These are phyloP conservation scores for Manduca sexta DNA, from an alignment of 1,140 invertebrate genomes.

Conservation along the genomic window DNA sequence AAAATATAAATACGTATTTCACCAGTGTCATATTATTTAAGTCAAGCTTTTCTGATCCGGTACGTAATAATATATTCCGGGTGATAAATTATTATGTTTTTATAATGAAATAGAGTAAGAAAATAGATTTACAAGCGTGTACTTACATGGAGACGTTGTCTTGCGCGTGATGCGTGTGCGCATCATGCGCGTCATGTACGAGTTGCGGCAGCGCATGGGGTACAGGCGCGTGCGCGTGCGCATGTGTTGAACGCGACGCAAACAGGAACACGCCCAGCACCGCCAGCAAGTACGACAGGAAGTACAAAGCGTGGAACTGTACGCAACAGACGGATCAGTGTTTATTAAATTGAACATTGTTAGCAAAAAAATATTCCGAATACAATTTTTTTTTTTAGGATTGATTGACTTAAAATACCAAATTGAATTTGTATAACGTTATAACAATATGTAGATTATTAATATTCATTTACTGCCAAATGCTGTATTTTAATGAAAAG, in stretches of 20 bases:
- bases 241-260: conserved; percentile 35
- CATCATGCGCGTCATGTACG: conserved; percentile 39
- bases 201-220: conserved; percentile 38
- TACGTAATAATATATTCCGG: no score
- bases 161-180: conserved; percentile 28
- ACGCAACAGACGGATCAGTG: conserved; percentile 28
- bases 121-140: background rate
- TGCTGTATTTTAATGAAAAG: no score
- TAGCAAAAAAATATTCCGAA: no score
- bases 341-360: background rate
- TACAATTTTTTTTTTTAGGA: no score
- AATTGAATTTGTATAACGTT: no score
- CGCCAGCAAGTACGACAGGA: conserved; percentile 83
- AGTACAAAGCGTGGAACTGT: conserved; percentile 88
- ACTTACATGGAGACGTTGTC: conserved; percentile 68
- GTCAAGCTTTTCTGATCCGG: no score
- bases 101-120: background rate
- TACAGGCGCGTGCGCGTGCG: conserved; percentile 15
- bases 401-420: no score
- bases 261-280: conserved; percentile 86
- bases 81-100: no score
- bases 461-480: no score
- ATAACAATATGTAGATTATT: no score
- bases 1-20: no score
- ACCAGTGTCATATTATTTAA: no score